Evolutionary conservation across 2,797 vertebrate species (phyloP).

Genomic region (Enoplosus armatus): DNA sequence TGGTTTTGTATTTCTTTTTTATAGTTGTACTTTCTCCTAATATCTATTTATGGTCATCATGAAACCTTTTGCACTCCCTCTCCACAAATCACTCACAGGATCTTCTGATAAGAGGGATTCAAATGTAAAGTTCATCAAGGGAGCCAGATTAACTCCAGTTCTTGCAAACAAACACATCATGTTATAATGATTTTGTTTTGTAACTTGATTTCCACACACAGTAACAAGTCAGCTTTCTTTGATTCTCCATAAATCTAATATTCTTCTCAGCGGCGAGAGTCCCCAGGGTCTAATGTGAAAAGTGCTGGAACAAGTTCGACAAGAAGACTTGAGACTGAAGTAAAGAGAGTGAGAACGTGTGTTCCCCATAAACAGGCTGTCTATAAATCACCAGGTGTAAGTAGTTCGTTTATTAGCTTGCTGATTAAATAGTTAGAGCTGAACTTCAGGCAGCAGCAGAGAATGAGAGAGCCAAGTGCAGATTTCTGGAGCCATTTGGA

Average conservation of each 20-base stretch:
- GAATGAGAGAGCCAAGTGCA: conserved; percentile 6
- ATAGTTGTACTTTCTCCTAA: not conserved
- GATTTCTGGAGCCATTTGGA: conserved; percentile 48
- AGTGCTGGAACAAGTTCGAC: conserved; percentile 27
- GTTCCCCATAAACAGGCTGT: conserved; percentile 27
- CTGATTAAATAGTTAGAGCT: conserved; percentile 41
- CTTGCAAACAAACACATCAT: not conserved
- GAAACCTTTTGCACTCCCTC: not conserved
- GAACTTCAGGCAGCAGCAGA: conserved; percentile 15
- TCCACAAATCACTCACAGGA: not conserved
- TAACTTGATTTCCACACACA: not conserved
- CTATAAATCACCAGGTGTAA: conserved; percentile 49
- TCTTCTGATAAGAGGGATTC: not conserved
- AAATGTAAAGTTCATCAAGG: not conserved
- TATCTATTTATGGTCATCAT: not conserved
- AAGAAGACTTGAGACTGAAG: conserved; percentile 32
- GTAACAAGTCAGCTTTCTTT: not conserved
- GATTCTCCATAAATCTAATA: conserved; percentile 28
- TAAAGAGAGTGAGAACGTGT: conserved; percentile 12
- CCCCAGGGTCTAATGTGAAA: not conserved
- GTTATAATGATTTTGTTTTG: not conserved
- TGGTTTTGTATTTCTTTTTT: not conserved
- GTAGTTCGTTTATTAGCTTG: conserved; percentile 29
- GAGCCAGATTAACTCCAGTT: not conserved
- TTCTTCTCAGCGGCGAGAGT: not conserved